Conservation (phyloP, 2,888 invertebrate genomes). For the Epistrophe eligans region DNA sequence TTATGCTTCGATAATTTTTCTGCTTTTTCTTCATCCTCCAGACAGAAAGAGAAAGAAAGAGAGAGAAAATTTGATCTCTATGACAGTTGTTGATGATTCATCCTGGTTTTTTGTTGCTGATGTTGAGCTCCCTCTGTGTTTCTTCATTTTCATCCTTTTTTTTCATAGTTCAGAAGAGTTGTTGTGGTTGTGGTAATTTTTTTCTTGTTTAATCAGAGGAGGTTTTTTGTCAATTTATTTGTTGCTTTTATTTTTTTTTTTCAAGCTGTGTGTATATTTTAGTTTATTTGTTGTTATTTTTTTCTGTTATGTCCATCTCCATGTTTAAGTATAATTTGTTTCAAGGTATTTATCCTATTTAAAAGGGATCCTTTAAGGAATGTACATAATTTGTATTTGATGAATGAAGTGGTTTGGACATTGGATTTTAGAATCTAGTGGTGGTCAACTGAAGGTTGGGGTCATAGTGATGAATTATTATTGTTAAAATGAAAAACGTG, state of each 20-base stretch:
- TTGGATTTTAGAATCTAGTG: conserved; percentile 9
- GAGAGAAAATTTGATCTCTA: conserved; percentile 57
- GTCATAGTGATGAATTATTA: conserved; percentile 22
- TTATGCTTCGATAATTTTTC: conserved; percentile 64
- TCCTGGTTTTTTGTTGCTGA: conserved; percentile 22
- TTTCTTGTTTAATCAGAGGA: conserved; percentile 19
- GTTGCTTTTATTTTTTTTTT: conserved; percentile 14
- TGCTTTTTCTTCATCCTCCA: not conserved
- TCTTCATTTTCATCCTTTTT: conserved; percentile 1
- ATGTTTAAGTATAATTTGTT: conserved; percentile 20
- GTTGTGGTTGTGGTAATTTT: conserved; percentile 22
- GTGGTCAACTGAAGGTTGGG: conserved; percentile 5
- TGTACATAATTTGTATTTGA: conserved; percentile 61
- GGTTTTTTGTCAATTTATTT: conserved; percentile 31
- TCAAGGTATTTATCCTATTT: conserved; percentile 16
- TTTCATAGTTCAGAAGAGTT: not conserved
- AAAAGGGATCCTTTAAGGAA: not conserved
- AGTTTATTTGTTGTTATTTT: conserved; percentile 9
- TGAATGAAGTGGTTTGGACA: conserved; percentile 60
- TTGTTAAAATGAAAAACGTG: conserved; percentile 26
- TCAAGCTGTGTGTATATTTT: not conserved
- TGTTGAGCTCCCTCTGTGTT: conserved; percentile 4
- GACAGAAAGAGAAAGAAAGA: not conserved
- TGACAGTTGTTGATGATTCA: conserved; percentile 74
- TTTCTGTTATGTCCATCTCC: not conserved